Conservation (phyloP, 2,797 vertebrate species). For the Malacoctenus gilli region DNA sequence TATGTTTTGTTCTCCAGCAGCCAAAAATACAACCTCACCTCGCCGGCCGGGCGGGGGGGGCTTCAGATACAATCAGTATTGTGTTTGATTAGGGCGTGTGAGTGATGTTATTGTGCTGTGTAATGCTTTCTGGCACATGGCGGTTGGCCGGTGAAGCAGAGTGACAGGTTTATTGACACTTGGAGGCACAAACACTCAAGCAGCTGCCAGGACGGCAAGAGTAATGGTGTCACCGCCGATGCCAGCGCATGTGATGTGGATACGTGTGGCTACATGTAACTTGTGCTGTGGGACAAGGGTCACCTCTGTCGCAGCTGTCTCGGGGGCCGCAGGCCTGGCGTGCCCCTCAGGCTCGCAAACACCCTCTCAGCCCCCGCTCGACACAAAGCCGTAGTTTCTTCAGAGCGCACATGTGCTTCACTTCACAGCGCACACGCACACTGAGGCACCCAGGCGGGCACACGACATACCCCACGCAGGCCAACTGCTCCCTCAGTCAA, state of each 20-base stretch:
- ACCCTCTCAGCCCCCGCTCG: constrained; percentile 31
- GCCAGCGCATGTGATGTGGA: constrained; percentile 17
- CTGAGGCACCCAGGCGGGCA: constrained; percentile 53
- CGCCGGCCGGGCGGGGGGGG: constrained; percentile 13
- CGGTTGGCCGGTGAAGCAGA: constrained; percentile 14
- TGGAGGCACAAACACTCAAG: constrained; percentile 30
- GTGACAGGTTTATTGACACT: constrained; percentile 25
- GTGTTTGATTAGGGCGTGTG: constrained; percentile 50
- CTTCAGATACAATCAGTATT: constrained; percentile 52
- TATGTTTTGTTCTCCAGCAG: constrained; percentile 69
- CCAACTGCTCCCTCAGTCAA: constrained; percentile 73
- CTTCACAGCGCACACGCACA: constrained; percentile 50
- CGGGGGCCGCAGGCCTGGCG: constrained; percentile 35
- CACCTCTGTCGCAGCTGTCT: constrained; percentile 82
- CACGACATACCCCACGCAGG: constrained; percentile 55
- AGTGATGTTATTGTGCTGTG: constrained; percentile 42
- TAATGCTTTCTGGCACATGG: constrained; percentile 26
- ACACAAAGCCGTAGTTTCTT: constrained; percentile 73
- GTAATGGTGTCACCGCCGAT: constrained; percentile 41
- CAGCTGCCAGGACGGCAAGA: constrained; percentile 65
- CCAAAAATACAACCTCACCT: constrained; percentile 74
- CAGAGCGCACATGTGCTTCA: constrained; percentile 59
- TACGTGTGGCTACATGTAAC: constrained; percentile 28
- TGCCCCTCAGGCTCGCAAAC: constrained; percentile 52
- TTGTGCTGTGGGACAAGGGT: constrained; percentile 48